phyloP scores from a whole-genome alignment of 2,888 invertebrate genomes.

The Brachypalpus laphriformis region DNA sequence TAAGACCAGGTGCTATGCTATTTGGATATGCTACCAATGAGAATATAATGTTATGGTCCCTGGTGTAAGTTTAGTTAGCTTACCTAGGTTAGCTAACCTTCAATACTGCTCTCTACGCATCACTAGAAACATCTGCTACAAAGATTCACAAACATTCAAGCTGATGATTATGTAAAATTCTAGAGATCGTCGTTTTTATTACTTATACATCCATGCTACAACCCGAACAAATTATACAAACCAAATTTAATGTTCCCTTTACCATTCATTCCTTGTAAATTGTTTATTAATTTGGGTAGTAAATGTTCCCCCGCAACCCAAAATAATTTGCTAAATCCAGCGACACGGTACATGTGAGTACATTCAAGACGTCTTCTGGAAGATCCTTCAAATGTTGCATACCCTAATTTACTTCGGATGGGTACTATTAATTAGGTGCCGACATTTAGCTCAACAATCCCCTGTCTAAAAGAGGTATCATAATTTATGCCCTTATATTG shows the following conservation, averaged over 20 bases:
- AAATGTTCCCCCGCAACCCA: not conserved
- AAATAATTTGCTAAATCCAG: not conserved
- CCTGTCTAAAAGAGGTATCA: not conserved
- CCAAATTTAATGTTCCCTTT: not conserved
- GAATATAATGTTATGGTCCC: too few relatives aligned
- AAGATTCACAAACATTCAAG: too few relatives aligned
- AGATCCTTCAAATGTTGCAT: not conserved
- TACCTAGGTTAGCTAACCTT: too few relatives aligned
- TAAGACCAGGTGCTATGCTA: too few relatives aligned
- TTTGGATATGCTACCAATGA: too few relatives aligned
- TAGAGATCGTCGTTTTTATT: too few relatives aligned
- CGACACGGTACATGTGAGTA: not conserved
- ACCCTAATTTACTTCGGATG: conserved; percentile 15
- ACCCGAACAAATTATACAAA: too few relatives aligned
- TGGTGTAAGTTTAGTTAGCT: too few relatives aligned
- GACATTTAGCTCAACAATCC: not conserved
- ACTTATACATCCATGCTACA: too few relatives aligned
- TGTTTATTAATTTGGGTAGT: not conserved
- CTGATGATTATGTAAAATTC: too few relatives aligned
- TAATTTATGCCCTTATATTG: conserved; percentile 15
- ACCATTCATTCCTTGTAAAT: not conserved
- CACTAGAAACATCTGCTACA: too few relatives aligned
- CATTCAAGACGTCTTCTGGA: not conserved
- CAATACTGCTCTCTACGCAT: too few relatives aligned
- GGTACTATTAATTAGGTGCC: conserved; percentile 27